A percentile compares a stretch with the other conserved stretches of the same genome.
Conservation (phyloP, 2,797 vertebrate species). For the Xenopus petersii region DNA sequence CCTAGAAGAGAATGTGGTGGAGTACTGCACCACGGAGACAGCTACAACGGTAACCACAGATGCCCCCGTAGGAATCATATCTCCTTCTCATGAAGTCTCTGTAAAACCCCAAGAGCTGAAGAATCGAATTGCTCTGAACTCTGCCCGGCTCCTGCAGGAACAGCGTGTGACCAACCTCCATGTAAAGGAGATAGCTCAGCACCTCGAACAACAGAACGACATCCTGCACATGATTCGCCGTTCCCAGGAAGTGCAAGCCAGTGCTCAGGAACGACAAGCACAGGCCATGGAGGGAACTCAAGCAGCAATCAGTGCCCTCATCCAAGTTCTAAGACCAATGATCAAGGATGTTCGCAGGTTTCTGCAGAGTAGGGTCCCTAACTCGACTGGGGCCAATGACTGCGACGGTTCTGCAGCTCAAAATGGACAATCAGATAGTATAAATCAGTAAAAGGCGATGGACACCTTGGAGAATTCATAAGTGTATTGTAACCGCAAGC, state of each 20-base stretch:
- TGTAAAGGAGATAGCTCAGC: constrained; percentile 90
- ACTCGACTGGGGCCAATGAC: constrained; percentile 38
- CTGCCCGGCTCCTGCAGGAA: constrained; percentile 91
- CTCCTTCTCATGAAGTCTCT: constrained; percentile 71
- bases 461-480: too few relatives aligned
- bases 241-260: constrained; percentile 91
- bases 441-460: constrained; percentile 46
- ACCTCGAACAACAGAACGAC: constrained; percentile 93
- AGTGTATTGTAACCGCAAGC: too few relatives aligned
- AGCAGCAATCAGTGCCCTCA: constrained; percentile 85
- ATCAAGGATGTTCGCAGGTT: constrained; percentile 91
- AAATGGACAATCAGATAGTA: constrained; percentile 58
- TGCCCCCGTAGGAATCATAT: constrained; percentile 81
- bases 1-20: constrained; percentile 89
- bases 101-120: constrained; percentile 92
- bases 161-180: constrained; percentile 93
- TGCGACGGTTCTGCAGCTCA: constrained; percentile 61
- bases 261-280: constrained; percentile 91
- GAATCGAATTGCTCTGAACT: constrained; percentile 93
- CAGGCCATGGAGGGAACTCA: constrained; percentile 93
- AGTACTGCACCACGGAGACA: constrained; percentile 88
- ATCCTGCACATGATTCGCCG: constrained; percentile 91
- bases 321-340: constrained; percentile 89
- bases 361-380: constrained; percentile 76
- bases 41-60: constrained; percentile 70